Evolutionary conservation across 1,140 invertebrate genomes (phyloP).

Genomic region (Mylabris phalerata): DNA sequence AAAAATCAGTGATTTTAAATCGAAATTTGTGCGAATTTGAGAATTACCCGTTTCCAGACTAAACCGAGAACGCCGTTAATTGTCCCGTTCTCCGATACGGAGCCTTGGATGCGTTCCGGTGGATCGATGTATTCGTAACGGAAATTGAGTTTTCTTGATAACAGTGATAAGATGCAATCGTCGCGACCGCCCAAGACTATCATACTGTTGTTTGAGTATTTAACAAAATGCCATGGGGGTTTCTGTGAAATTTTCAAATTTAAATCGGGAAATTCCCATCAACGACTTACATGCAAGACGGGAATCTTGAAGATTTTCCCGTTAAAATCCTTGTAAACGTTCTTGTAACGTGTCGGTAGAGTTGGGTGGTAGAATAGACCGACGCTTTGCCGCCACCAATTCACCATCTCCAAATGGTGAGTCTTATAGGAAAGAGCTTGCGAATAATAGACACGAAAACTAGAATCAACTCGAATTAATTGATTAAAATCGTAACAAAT

Average conservation of each 20-base stretch:
- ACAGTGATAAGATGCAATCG: slow-evolving; percentile 53
- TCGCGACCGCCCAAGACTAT: slow-evolving; percentile 59
- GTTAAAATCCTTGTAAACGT: slow-evolving; percentile 55
- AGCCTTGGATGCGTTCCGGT: slow-evolving; percentile 59
- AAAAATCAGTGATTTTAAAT: slow-evolving; percentile 8
- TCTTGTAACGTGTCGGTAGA: slow-evolving; percentile 47
- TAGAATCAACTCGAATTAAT: slow-evolving; percentile 19
- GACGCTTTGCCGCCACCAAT: slow-evolving; percentile 57
- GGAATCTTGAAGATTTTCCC: slow-evolving; percentile 56
- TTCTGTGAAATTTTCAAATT: slow-evolving; percentile 46
- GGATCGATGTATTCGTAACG: slow-evolving; percentile 61
- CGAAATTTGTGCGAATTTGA: background rate
- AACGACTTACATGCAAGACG: slow-evolving; percentile 54
- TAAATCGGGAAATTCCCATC: background rate
- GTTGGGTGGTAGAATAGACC: slow-evolving; percentile 55
- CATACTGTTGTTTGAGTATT: slow-evolving; percentile 52
- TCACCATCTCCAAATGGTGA: slow-evolving; percentile 51
- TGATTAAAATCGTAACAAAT: slow-evolving; percentile 1
- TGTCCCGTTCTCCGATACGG: slow-evolving; percentile 52
- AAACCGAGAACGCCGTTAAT: slow-evolving; percentile 62
- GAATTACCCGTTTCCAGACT: slow-evolving; percentile 55
- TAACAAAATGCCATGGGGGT: slow-evolving; percentile 66
- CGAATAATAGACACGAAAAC: slow-evolving; percentile 60
- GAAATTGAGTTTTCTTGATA: slow-evolving; percentile 61
- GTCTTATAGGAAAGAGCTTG: slow-evolving; percentile 51